Conservation (phyloP, 2,888 invertebrate species). For the Megastigmus dorsalis region DNA sequence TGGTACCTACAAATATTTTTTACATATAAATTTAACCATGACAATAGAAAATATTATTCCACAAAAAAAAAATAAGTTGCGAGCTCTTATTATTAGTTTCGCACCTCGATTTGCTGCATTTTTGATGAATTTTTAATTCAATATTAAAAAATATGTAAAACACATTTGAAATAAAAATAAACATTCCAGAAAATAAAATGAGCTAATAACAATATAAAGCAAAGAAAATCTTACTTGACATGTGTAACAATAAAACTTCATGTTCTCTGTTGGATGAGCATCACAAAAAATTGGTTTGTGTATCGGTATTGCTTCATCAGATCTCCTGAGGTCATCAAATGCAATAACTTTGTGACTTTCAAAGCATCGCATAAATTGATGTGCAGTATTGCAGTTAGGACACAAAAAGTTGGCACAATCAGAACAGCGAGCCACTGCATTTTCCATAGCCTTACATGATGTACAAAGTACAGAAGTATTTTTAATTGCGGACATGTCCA, state of each 20-base stretch:
- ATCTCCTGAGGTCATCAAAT: conserved; percentile 88
- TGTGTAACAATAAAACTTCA: conserved; percentile 91
- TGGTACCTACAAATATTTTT: conserved; percentile 78
- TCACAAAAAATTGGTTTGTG: conserved; percentile 93
- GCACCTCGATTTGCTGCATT: not conserved
- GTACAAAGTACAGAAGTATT: conserved; percentile 85
- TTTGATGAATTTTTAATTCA: too few relatives aligned
- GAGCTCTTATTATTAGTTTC: conserved; percentile 2
- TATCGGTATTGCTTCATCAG: conserved; percentile 87
- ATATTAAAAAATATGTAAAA: too few relatives aligned
- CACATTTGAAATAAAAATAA: not conserved
- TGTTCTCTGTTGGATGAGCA: conserved; percentile 86
- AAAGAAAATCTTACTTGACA: conserved; percentile 79
- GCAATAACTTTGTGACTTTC: conserved; percentile 94
- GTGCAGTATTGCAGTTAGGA: conserved; percentile 95
- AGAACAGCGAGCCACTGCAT: conserved; percentile 93
- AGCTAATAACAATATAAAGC: conserved; percentile 2
- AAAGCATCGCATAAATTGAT: conserved; percentile 97
- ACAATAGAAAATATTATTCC: not conserved
- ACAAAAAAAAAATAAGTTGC: not conserved
- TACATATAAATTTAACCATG: not conserved
- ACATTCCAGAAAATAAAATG: not conserved
- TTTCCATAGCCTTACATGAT: conserved; percentile 96
- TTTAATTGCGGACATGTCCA: conserved; percentile 88
- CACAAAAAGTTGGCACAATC: conserved; percentile 97